Evolutionary conservation across 2,888 invertebrate species (phyloP).

Genomic region (Cepaea hortensis): DNA sequence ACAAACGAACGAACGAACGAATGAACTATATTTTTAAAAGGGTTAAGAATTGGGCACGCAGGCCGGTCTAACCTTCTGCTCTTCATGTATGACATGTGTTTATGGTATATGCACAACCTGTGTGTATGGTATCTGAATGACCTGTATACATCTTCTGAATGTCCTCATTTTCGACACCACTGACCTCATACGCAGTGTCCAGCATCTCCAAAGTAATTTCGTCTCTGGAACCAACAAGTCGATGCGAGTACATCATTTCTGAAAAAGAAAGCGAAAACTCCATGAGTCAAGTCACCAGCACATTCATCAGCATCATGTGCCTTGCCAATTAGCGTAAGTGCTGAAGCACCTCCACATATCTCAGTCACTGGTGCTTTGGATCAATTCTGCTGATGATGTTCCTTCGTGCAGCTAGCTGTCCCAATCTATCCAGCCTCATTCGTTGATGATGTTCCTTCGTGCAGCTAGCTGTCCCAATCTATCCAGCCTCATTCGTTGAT

Average conservation of each 20-base stretch:
- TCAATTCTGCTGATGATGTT: not conserved
- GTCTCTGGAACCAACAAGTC: slow-evolving; percentile 90
- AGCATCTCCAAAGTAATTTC: slow-evolving; percentile 92
- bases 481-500: not conserved
- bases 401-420: not conserved
- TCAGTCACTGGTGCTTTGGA: not conserved
- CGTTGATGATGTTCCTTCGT: too few relatives aligned
- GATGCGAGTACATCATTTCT: slow-evolving; percentile 47
- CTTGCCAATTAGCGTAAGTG: not conserved
- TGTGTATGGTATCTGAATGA: too few relatives aligned
- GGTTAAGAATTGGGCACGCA: too few relatives aligned
- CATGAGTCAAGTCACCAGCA: not conserved
- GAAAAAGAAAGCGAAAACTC: not conserved
- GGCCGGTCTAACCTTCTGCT: too few relatives aligned
- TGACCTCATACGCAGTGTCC: slow-evolving; percentile 80
- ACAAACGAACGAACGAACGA: too few relatives aligned
- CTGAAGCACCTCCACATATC: not conserved
- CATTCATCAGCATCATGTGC: not conserved
- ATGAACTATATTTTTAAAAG: too few relatives aligned
- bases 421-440: not conserved
- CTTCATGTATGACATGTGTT: too few relatives aligned
- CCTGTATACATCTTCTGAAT: too few relatives aligned
- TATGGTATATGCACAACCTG: not conserved
- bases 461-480: too few relatives aligned
- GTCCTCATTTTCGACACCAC: not conserved